These are phyloP conservation scores for Rhyacichthys aspro DNA, from an alignment of 2,797 vertebrate genomes.

Conservation along the genomic window DNA sequence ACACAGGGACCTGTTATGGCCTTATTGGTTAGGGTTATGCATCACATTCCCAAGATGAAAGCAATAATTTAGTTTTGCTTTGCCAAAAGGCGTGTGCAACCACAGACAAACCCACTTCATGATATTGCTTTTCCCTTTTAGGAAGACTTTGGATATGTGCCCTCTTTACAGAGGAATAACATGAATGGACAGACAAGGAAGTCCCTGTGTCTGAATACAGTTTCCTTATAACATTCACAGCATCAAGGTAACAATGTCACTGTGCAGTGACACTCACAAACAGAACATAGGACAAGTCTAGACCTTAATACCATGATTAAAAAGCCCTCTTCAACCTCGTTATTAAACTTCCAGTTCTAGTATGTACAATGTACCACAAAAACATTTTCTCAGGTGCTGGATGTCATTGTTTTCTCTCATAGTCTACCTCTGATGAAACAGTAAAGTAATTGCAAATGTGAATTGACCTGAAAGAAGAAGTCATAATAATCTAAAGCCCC, in stretches of 20 bases:
- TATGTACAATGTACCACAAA: background rate
- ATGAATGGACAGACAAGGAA: slow-evolving; percentile 26
- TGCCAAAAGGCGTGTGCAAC: slow-evolving; percentile 20
- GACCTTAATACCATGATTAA: too few relatives aligned
- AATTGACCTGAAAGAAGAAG: background rate
- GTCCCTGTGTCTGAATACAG: slow-evolving; percentile 12
- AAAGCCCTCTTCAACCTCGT: background rate
- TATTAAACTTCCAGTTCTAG: background rate
- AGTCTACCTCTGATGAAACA: background rate
- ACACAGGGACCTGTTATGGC: slow-evolving; percentile 7
- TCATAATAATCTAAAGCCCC: too few relatives aligned
- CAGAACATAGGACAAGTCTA: background rate
- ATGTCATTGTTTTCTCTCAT: background rate
- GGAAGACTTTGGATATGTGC: slow-evolving; percentile 59
- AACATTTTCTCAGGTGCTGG: too few relatives aligned
- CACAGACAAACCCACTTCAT: slow-evolving; percentile 31
- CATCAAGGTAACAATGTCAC: slow-evolving; percentile 32
- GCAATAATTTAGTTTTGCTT: slow-evolving; percentile 9
- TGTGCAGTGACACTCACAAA: slow-evolving; percentile 24
- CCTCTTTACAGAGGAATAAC: slow-evolving; percentile 41
- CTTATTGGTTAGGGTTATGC: slow-evolving; percentile 7
- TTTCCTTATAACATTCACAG: slow-evolving; percentile 53
- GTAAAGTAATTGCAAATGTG: background rate
- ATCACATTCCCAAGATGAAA: slow-evolving; percentile 46
- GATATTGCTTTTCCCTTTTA: slow-evolving; percentile 61